Conservation (phyloP, 2,113 vertebrate genomes). For the Leptodactylus fuscus region DNA sequence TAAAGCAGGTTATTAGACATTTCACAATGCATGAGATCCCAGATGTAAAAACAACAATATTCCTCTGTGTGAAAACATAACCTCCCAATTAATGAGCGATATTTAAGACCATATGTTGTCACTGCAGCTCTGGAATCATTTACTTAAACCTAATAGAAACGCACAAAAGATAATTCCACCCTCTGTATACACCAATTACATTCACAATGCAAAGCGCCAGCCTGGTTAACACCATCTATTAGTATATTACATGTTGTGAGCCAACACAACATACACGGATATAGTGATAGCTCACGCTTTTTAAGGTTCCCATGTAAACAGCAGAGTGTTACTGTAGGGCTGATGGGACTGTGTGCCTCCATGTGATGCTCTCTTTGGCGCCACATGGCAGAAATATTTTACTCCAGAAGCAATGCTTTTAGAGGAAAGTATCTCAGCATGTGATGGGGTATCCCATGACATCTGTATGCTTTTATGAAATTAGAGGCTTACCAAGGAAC, state of each 20-base stretch:
- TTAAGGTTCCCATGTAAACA: too few relatives aligned
- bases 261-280: background rate
- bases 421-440: too few relatives aligned
- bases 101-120: conserved; percentile 10
- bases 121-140: conserved; percentile 8
- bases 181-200: background rate
- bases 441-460: too few relatives aligned
- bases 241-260: background rate
- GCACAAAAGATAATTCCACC: background rate
- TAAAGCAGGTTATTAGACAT: background rate
- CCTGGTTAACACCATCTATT: background rate
- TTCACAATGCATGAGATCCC: background rate
- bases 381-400: too few relatives aligned
- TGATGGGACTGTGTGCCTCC: too few relatives aligned
- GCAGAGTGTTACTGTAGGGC: too few relatives aligned
- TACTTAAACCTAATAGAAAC: background rate
- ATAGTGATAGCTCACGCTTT: background rate
- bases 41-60: conserved; percentile 39
- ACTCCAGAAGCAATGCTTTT: too few relatives aligned
- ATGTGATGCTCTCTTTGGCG: too few relatives aligned
- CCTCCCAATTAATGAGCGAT: conserved; percentile 14
- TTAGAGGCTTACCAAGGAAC: too few relatives aligned
- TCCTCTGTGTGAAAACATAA: conserved; percentile 13
- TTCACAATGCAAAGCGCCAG: background rate
- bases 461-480: too few relatives aligned